Conservation (phyloP, 1,140 invertebrate genomes). For the Popillia japonica region DNA sequence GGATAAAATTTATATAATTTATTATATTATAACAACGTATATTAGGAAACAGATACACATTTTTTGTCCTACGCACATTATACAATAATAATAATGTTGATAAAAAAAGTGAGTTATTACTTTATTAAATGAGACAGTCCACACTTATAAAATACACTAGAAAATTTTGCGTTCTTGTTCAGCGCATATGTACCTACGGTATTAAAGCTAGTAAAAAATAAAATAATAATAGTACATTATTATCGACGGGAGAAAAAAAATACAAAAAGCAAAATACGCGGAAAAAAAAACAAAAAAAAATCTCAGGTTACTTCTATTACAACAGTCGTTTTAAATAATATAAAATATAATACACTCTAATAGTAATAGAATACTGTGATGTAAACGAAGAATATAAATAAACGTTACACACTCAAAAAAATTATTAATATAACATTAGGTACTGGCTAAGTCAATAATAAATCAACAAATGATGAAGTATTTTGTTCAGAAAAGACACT, state of each 20-base stretch:
- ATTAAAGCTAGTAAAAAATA: conserved; percentile 31
- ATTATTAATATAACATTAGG: conserved; percentile 49
- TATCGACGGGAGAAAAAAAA: conserved; percentile 13
- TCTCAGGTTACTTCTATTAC: conserved; percentile 40
- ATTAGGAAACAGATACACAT: conserved; percentile 42
- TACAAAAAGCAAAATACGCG: conserved; percentile 25
- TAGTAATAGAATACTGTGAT: conserved; percentile 51
- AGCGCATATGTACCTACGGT: conserved; percentile 28
- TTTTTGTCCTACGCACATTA: conserved; percentile 17
- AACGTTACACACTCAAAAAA: conserved; percentile 44
- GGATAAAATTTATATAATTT: conserved; percentile 39
- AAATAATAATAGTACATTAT: neutral
- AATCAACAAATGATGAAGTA: conserved; percentile 43
- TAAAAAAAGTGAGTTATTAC: conserved; percentile 19
- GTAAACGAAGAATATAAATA: conserved; percentile 50
- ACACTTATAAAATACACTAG: conserved; percentile 19
- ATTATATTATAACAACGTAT: conserved; percentile 43
- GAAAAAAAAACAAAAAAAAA: conserved; percentile 28
- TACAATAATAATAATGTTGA: conserved; percentile 34
- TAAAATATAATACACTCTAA: conserved; percentile 41
- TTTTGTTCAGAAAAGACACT: conserved; percentile 38
- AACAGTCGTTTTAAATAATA: conserved; percentile 41
- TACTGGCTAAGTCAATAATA: conserved; percentile 52
- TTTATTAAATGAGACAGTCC: conserved; percentile 16
- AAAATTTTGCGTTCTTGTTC: conserved; percentile 20